phyloP scores from a whole-genome alignment of 1,140 invertebrate genomes.

The Danaus plexippus region DNA sequence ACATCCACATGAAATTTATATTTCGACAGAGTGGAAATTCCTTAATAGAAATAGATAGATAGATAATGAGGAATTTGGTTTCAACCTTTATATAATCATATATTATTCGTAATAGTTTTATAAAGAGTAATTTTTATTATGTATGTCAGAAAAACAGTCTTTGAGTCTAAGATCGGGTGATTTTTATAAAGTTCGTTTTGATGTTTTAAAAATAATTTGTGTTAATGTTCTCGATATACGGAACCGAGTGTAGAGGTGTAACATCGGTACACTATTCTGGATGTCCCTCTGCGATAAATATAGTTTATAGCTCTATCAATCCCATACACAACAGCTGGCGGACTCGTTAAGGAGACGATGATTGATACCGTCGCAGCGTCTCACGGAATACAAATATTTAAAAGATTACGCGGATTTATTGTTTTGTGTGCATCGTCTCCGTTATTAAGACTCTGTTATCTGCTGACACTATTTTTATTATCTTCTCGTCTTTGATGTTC shows the following conservation, averaged over 20 bases:
- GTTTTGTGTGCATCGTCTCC: constrained; percentile 13
- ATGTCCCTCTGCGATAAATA: constrained; percentile 52
- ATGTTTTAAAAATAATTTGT: no score
- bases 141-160: no score
- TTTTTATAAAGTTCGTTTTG: no score
- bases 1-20: constrained; percentile 3
- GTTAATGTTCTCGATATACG: no score
- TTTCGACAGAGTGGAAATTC: no score
- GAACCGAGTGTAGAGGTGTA: constrained; percentile 18
- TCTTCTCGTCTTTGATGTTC: not conserved
- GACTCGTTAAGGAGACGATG: constrained; percentile 60
- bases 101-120: no score
- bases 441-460: constrained; percentile 6
- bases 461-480: not conserved
- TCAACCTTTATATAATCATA: no score
- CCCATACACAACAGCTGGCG: constrained; percentile 48
- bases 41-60: no score
- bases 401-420: constrained; percentile 39
- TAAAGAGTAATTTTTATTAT: no score
- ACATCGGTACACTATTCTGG: constrained; percentile 38
- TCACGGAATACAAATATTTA: constrained; percentile 21
- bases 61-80: no score
- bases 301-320: constrained; percentile 64
- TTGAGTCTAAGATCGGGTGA: no score
- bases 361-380: constrained; percentile 46